Evolutionary conservation across 2,113 vertebrate genomes (phyloP).

Genomic region (Forbesichthys agassizii): DNA sequence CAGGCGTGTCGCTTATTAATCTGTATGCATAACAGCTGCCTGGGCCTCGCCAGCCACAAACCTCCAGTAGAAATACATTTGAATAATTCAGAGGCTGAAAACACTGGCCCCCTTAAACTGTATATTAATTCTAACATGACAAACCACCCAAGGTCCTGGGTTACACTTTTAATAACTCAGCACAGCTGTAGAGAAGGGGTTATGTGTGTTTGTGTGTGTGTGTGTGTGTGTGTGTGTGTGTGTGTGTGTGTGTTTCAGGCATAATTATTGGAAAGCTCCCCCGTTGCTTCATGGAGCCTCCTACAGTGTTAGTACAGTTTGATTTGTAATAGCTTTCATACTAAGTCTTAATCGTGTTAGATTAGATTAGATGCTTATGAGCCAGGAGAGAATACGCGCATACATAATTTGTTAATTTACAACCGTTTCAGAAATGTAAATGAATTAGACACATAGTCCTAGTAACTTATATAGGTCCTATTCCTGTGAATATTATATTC

Average conservation of each 20-base stretch:
- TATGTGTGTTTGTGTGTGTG: slow-evolving; percentile 1
- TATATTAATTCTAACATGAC: slow-evolving; percentile 75
- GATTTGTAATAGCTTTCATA: slow-evolving; percentile 47
- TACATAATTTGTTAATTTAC: too few relatives aligned
- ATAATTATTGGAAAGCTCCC: slow-evolving; percentile 45
- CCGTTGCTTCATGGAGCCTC: slow-evolving; percentile 37
- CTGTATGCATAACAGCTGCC: slow-evolving; percentile 55
- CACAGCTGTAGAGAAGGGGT: slow-evolving; percentile 43
- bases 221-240: slow-evolving; percentile 24
- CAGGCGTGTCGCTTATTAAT: slow-evolving; percentile 61
- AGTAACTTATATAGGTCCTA: too few relatives aligned
- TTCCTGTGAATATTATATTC: too few relatives aligned
- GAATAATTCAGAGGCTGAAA: slow-evolving; percentile 70
- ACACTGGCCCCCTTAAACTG: slow-evolving; percentile 67
- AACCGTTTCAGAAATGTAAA: too few relatives aligned
- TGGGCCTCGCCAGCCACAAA: slow-evolving; percentile 37
- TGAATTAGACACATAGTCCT: too few relatives aligned
- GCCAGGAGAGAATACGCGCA: too few relatives aligned
- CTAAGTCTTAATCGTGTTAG: slow-evolving; percentile 52
- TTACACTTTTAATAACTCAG: slow-evolving; percentile 69
- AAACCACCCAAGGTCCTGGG: slow-evolving; percentile 45
- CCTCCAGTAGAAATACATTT: slow-evolving; percentile 53
- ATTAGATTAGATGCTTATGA: too few relatives aligned
- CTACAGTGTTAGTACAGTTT: slow-evolving; percentile 39
- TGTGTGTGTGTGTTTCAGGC: slow-evolving; percentile 30